Evolutionary conservation across 1,140 invertebrate species (phyloP), one percentile per base, ranked within the genome.

Genomic region (Mylabris phalerata): DNA sequence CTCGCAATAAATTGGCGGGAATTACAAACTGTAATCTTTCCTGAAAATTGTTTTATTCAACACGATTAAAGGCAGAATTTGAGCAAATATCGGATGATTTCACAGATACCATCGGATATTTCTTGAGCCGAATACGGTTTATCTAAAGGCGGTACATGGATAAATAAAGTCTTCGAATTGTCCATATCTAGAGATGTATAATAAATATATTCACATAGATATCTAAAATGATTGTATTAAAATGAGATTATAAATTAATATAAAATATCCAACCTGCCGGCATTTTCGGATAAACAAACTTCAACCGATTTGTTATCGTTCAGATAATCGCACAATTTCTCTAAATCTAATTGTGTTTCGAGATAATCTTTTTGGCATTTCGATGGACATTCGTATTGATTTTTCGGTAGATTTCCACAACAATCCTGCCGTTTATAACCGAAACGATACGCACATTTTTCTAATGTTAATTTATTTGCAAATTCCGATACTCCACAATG

Each of bases 141-240:
- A 48, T 79, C 49, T 1, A 80, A 67, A 51, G 82, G 78, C 5
- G 85, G 85, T 2, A 87, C 84, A 67, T 87, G 85, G 9, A 86
- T 71, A 67, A 87, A 87, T n/a, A 87, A 55, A 5, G 79, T 79
- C 45, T 77, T 74, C 0, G 71, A 69, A 39, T 71, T 71, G 66
- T 84, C 72, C 48, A 81, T 73, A 45, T 73, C 75, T 1, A 87
- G 71, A 0, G 84, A 87, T 48, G 81, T 80, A 72, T 82, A 86
- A 74, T 80, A 86, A 57, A 80, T 85, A 66, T 83, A 87, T 74
- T 87, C 85, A 62, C 84, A 87, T 0, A 86, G 69, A 68, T 81
- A 87, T 70, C 82, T 82, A 65, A 10, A 78, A 75, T 61, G 54
- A 50, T 4, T 42, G 9, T 42, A 9, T 42, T 42, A n/a, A 9